A percentile compares a stretch with the other conserved stretches of the same genome.
Evolutionary conservation across 2,797 vertebrate species (phyloP).

Genomic region (Poeciliopsis turneri): DNA sequence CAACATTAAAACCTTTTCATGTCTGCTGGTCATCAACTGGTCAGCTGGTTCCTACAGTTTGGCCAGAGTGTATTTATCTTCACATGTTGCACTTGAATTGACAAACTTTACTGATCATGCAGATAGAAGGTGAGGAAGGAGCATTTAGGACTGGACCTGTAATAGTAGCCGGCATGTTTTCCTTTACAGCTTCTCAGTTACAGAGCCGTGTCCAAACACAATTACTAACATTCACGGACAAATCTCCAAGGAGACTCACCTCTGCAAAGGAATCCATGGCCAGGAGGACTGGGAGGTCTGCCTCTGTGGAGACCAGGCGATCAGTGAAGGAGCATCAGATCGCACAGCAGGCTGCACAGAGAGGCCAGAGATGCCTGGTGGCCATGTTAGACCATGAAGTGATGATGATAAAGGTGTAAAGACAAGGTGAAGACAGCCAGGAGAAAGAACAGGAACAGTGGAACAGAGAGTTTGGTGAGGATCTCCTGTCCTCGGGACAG

Average conservation of each 20-base stretch:
- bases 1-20: background rate
- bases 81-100: background rate
- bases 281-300: slow-evolving; percentile 15
- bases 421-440: slow-evolving; percentile 5
- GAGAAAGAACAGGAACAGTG: background rate
- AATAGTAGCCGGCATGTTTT: background rate
- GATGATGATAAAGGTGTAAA: slow-evolving; percentile 1
- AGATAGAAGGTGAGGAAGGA: background rate
- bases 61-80: background rate
- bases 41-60: background rate
- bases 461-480: slow-evolving; percentile 2
- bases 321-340: background rate
- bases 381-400: slow-evolving; percentile 11
- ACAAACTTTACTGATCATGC: background rate
- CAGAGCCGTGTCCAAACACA: slow-evolving; percentile 6
- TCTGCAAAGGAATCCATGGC: slow-evolving; percentile 74
- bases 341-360: background rate
- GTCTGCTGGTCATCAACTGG: background rate
- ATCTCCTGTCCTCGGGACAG: slow-evolving; percentile 36
- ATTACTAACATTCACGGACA: background rate
- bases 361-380: slow-evolving; percentile 5
- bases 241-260: slow-evolving; percentile 63
- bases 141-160: background rate
- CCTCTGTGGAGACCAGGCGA: slow-evolving; percentile 19
- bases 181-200: slow-evolving; percentile 24